A percentile compares a stretch with the other conserved stretches of the same genome.
Conservation (phyloP, 1,140 invertebrate species). For the Diachasma alloeum region DNA sequence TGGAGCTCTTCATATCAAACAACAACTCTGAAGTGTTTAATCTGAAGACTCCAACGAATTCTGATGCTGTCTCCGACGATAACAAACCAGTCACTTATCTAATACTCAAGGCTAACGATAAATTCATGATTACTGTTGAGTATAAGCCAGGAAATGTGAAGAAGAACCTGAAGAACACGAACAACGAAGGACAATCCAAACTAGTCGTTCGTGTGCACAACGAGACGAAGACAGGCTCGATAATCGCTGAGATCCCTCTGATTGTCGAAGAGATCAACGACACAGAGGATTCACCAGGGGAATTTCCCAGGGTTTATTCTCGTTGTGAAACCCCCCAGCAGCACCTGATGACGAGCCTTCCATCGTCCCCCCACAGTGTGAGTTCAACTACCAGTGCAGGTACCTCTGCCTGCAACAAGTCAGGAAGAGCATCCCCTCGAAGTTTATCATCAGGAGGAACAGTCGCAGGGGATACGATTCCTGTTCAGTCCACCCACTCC, state of each 20-base stretch:
- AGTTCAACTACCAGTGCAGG: slow-evolving; percentile 26
- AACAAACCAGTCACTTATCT: not conserved
- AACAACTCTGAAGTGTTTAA: slow-evolving; percentile 13
- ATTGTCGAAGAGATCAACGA: slow-evolving; percentile 42
- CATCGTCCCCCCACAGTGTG: slow-evolving; percentile 55
- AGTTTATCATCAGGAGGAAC: slow-evolving; percentile 51
- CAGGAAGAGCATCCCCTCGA: slow-evolving; percentile 55
- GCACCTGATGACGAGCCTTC: slow-evolving; percentile 38
- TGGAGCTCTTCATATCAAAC: slow-evolving; percentile 46
- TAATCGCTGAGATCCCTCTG: slow-evolving; percentile 48
- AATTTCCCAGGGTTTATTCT: slow-evolving; percentile 29
- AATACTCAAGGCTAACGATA: not conserved
- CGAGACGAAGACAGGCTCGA: slow-evolving; percentile 32
- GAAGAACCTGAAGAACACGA: not conserved
- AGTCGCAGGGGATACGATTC: slow-evolving; percentile 52
- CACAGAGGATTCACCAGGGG: slow-evolving; percentile 44
- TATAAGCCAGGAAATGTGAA: not conserved
- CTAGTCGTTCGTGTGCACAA: slow-evolving; percentile 40
- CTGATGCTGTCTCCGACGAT: not conserved
- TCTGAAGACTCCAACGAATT: not conserved
- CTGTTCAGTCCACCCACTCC: slow-evolving; percentile 62
- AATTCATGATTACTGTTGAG: not conserved
- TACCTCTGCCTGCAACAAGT: slow-evolving; percentile 32
- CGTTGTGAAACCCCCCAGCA: slow-evolving; percentile 53
- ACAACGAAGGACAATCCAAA: not conserved